These are phyloP conservation scores for Diarsia dahlii DNA, from an alignment of 2,888 invertebrate species.

Conservation along the genomic window DNA sequence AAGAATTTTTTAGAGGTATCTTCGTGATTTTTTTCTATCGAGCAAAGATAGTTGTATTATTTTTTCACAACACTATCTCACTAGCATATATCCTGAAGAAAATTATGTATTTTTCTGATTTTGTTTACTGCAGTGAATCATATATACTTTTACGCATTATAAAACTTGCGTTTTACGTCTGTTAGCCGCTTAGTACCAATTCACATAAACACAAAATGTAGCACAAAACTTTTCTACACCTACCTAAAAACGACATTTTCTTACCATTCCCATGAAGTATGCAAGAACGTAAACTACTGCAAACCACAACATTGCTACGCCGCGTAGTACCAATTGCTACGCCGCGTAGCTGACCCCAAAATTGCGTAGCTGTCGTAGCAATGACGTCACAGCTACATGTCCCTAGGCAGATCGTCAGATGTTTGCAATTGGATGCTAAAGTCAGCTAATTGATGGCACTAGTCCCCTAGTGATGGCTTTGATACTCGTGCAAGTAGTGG, in stretches of 20 bases:
- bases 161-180: too few relatives aligned
- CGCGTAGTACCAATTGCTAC: slow-evolving; percentile 32
- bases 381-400: slow-evolving; percentile 44
- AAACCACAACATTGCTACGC: slow-evolving; percentile 12
- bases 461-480: not conserved
- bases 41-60: too few relatives aligned
- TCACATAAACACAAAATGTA: not conserved
- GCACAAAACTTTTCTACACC: not conserved
- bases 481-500: not conserved
- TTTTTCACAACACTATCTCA: too few relatives aligned
- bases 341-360: slow-evolving; percentile 33
- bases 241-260: not conserved
- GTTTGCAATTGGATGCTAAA: slow-evolving; percentile 36
- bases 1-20: too few relatives aligned
- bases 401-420: slow-evolving; percentile 15
- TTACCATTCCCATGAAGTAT: not conserved
- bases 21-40: too few relatives aligned
- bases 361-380: slow-evolving; percentile 39
- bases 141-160: too few relatives aligned
- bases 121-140: too few relatives aligned
- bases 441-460: slow-evolving; percentile 32
- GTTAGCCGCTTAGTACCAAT: too few relatives aligned
- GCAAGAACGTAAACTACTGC: slow-evolving; percentile 4
- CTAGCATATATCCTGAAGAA: too few relatives aligned
- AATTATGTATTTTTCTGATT: too few relatives aligned